These are phyloP conservation scores for Volucella zonaria DNA, from an alignment of 2,888 invertebrate species.

Conservation along the genomic window DNA sequence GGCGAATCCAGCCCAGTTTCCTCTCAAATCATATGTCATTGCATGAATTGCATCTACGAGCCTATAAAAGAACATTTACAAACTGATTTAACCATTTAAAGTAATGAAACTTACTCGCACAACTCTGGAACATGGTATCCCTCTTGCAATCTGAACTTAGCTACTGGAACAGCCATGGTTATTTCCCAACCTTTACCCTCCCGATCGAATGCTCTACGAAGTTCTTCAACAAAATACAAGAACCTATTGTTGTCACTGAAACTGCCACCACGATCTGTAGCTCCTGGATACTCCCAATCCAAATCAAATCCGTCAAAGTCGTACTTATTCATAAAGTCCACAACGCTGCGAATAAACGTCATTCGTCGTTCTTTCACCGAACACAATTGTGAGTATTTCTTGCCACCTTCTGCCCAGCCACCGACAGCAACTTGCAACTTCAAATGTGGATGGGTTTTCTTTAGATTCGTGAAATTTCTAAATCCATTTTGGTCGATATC, in stretches of 20 bases:
- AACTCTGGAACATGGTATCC: conserved; percentile 95
- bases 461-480: conserved; percentile 89
- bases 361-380: conserved; percentile 87
- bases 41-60: conserved; percentile 91
- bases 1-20: conserved; percentile 95
- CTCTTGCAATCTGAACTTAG: conserved; percentile 93
- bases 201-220: conserved; percentile 90
- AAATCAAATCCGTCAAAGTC: conserved; percentile 93
- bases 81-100: neutral
- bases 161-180: conserved; percentile 94
- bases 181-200: conserved; percentile 92
- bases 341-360: conserved; percentile 89
- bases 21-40: conserved; percentile 93
- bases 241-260: conserved; percentile 93
- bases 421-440: conserved; percentile 93
- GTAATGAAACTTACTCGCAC: conserved; percentile 87
- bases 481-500: conserved; percentile 90
- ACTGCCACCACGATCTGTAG: conserved; percentile 92
- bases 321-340: conserved; percentile 90
- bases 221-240: conserved; percentile 91
- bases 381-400: conserved; percentile 93
- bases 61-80: conserved; percentile 82
- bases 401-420: conserved; percentile 95
- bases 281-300: conserved; percentile 96
- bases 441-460: conserved; percentile 87